Base-by-base conservation (phyloP, 2,113 vertebrate genomes). In the Corythoichthys haematopterus region DNA sequence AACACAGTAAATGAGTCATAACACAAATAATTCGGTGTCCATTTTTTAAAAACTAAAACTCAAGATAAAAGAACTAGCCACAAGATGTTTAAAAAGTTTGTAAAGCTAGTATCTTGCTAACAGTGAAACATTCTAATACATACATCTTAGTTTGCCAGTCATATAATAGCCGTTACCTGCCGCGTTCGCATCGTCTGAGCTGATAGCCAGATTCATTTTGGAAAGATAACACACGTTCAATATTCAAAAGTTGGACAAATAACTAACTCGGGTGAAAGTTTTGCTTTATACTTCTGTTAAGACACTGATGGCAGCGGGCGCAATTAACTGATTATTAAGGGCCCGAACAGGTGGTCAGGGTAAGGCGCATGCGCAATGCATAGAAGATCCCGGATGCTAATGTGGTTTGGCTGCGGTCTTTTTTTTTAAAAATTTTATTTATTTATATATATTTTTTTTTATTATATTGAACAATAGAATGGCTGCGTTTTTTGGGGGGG, bases 251-350 rank as follows among this genome's bases (percentile, higher is more conserved):
- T 36, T 36, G 36, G 9, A 40, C 59, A 46, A 68, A 74, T 53
- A 71, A 62, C 13, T 47, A 71, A 62, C 13, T 47, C 4, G 6
- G 4, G 9, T 7, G 33, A n/a, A 5, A 9, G 60, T 10, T 0
- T 20, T 36, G 75, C 40, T 46, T 85, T 81, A 89, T 88, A 83
- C 81, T 84, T 67, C 72, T 53, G 87, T 89, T 28, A 87, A 88
- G 85, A 86, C 80, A 38, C 46, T 50, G 75, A 2, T 78, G 43
- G 5, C 10, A 40, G 69, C 68, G 65, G 1, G 16, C 66, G 80
- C 81, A 87, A 83, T 88, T 85, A 87, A 84, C 77, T 89, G 83
- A 89, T 89, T 85, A 85, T 89, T 88, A 80, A 81, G 78, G 60
- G 65, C 60, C 2, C 11, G 76, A 50, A 71, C 84, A 81, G 84